Base-by-base conservation (phyloP, 2,797 vertebrate species). In the Toxotes lorentzi region DNA sequence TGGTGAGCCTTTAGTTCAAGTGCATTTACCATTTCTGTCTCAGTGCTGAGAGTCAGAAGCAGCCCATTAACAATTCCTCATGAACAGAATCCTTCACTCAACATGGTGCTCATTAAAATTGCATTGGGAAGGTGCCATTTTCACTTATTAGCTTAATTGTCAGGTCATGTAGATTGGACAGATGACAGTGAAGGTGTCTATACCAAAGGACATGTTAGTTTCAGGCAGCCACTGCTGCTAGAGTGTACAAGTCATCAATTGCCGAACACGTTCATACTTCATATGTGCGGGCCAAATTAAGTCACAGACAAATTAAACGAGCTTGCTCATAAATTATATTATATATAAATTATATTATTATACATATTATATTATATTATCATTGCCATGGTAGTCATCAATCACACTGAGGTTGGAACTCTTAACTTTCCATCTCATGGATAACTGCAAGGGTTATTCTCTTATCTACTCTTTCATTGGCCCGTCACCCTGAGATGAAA, bases 111-210 rank as follows among this genome's bases (percentile, higher is more conserved):
- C 92, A 94, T 95, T 95, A 95, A 94, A 94, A 88, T 76, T 92
- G 92, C 88, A 94, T 92, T 89, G 91, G 88, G 86, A 90, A 85
- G 86, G 91, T 91, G 92, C 89, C 91, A 89, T 95, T 94, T 94
- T 87, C 89, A 90, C 93, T 93, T 93, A 92, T 92, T 92, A 93
- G 86, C 90, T 88, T 95, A 95, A 95, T 94, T 93, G 93, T 94
- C 92, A 89, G 92, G 87, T 93, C 90, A 92, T 92, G 91, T 87
- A 92, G 92, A 93, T 90, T 86, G 90, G 89, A 92, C 82, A 87
- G 93, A 93, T 94, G 94, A 94, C 90, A 89, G 89, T 84, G 78
- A 93, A 90, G 85, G 84, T 88, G 89, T 91, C 91, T 76, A 79
- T 78, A 91, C 90, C 85, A 92, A 90, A 94, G 90, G 90, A 94